Conservation (phyloP, 2,113 vertebrate species). For the Alosa alosa region DNA sequence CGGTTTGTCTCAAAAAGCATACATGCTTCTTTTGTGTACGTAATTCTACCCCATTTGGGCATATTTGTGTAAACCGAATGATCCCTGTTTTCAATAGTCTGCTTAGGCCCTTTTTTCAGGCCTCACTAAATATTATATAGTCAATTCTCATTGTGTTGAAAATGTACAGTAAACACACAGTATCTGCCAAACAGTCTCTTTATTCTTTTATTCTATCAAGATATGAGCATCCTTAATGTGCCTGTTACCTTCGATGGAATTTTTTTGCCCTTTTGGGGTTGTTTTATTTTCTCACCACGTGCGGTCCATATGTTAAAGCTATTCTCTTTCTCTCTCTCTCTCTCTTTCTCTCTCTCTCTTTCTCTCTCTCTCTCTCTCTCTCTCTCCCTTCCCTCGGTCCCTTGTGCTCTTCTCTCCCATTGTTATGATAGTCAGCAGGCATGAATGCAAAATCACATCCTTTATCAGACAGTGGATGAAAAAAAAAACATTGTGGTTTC, state of each 20-base stretch:
- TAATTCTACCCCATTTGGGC: neutral
- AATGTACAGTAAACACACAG: neutral
- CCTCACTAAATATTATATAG: neutral
- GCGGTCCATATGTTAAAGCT: conserved; percentile 19
- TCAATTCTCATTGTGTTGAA: neutral
- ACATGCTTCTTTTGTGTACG: neutral
- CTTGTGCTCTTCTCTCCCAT: neutral
- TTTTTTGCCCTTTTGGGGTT: conserved; percentile 27
- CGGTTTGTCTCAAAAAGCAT: neutral
- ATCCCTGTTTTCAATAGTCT: neutral
- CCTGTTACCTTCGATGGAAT: conserved; percentile 28
- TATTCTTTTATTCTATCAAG: neutral
- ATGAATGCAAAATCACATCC: conserved; percentile 42
- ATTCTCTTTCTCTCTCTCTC: conserved; percentile 20
- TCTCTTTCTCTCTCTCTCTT: neutral
- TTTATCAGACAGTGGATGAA: conserved; percentile 36
- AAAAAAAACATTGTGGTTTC: conserved; percentile 30
- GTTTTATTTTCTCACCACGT: conserved; percentile 42
- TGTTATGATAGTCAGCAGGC: conserved; percentile 35
- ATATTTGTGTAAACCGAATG: neutral
- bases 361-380: neutral
- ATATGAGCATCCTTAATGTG: neutral
- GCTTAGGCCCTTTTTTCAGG: neutral
- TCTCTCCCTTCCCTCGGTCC: neutral
- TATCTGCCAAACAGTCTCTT: neutral